Conservation (phyloP, 30 jellyfish, hydroid and myxozoan species). For the Sanderia malayensis region DNA sequence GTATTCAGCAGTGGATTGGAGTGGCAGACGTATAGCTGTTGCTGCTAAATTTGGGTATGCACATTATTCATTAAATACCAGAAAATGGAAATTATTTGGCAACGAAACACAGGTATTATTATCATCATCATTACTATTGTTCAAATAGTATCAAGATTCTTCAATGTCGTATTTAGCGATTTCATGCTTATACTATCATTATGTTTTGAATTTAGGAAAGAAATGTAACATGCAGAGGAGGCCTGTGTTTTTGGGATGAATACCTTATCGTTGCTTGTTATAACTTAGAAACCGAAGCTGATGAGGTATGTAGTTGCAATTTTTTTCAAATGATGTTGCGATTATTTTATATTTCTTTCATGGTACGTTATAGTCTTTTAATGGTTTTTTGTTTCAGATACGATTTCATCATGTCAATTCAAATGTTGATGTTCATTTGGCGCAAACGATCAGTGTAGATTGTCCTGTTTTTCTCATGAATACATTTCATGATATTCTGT, state of each 20-base stretch:
- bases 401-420: conserved; percentile 70
- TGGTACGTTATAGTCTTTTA: background rate
- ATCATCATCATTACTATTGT: conserved; percentile 1
- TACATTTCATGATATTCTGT: conserved; percentile 63
- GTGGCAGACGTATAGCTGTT: conserved; percentile 77
- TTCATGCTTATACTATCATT: too few relatives aligned
- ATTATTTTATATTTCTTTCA: background rate
- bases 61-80: conserved; percentile 66
- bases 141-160: background rate
- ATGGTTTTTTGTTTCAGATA: conserved; percentile 39
- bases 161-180: too few relatives aligned
- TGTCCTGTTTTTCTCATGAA: conserved; percentile 84
- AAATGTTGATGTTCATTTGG: conserved; percentile 68
- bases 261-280: conserved; percentile 79
- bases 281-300: conserved; percentile 56
- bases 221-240: conserved; percentile 89
- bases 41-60: conserved; percentile 96
- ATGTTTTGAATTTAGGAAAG: conserved; percentile 45
- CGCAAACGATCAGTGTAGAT: conserved; percentile 45
- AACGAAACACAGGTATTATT: conserved; percentile 87
- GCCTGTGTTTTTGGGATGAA: conserved; percentile 80
- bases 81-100: conserved; percentile 97
- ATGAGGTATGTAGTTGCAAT: conserved; percentile 48
- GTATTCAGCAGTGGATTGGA: conserved; percentile 79
- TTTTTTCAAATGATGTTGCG: background rate